Evolutionary conservation across 2,888 invertebrate species (phyloP).

Genomic region (Adineta ricciae): DNA sequence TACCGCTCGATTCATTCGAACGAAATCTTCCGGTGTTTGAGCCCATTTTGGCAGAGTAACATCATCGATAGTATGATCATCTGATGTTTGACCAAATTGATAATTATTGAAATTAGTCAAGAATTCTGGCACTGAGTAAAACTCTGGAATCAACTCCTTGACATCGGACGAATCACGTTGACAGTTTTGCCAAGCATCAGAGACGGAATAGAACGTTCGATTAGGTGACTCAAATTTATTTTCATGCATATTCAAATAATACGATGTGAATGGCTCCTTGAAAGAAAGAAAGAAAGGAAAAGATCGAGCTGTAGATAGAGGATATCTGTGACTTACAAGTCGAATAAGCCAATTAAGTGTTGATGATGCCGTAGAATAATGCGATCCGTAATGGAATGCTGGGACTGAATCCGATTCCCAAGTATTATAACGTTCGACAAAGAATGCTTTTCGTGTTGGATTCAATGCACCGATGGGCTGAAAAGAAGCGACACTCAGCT

Average conservation of each 20-base stretch:
- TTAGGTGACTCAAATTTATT: slow-evolving; percentile 99
- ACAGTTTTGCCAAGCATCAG: slow-evolving; percentile 94
- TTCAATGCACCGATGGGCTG: slow-evolving; percentile 90
- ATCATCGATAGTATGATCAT: slow-evolving; percentile 70
- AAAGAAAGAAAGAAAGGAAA: neutral
- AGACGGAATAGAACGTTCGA: slow-evolving; percentile 82
- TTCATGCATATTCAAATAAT: slow-evolving; percentile 88
- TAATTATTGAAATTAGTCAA: slow-evolving; percentile 76
- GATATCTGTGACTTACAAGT: slow-evolving; percentile 51
- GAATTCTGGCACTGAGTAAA: slow-evolving; percentile 98
- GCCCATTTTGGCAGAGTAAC: slow-evolving; percentile 94
- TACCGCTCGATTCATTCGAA: slow-evolving; percentile 83
- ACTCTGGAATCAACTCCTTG: slow-evolving; percentile 68
- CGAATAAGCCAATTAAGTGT: slow-evolving; percentile 95
- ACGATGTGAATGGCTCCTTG: slow-evolving; percentile 79
- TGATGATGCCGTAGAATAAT: slow-evolving; percentile 96
- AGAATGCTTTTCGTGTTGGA: slow-evolving; percentile 84
- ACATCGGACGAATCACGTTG: slow-evolving; percentile 97
- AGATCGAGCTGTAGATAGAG: too few species aligned
- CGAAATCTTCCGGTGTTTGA: slow-evolving; percentile 83
- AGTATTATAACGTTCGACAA: slow-evolving; percentile 86
- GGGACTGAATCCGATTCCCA: slow-evolving; percentile 88
- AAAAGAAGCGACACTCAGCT: too few species aligned
- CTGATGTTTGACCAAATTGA: slow-evolving; percentile 76
- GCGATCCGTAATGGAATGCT: slow-evolving; percentile 98